These are phyloP conservation scores for Rattus rattus DNA, from an alignment of 2,113 vertebrate species.

Conservation along the genomic window DNA sequence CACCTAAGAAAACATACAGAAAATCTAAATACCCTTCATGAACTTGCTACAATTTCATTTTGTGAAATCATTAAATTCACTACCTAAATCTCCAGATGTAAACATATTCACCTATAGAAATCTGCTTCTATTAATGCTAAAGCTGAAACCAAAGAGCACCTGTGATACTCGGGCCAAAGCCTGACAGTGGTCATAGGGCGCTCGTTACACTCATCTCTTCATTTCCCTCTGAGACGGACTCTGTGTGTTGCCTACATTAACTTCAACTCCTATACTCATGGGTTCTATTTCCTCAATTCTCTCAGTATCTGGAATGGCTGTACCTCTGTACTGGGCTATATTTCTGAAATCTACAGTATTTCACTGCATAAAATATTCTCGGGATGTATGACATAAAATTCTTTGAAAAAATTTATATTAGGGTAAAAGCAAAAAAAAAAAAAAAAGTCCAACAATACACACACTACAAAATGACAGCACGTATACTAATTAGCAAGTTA, in stretches of 20 bases:
- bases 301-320: background rate
- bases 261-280: background rate
- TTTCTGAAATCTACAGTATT: background rate
- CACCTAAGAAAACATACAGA: background rate
- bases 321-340: background rate
- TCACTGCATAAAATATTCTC: background rate
- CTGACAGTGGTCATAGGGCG: too few species aligned
- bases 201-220: background rate
- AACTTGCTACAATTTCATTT: background rate
- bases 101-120: background rate
- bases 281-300: background rate
- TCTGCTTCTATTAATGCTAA: background rate
- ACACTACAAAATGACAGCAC: background rate
- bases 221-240: background rate
- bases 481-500: background rate
- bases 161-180: background rate
- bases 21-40: background rate
- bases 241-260: background rate
- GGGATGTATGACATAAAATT: background rate
- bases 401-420: background rate
- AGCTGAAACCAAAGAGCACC: background rate
- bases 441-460: background rate
- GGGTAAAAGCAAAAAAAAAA: background rate
- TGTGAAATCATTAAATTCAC: background rate
- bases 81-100: background rate